Evolutionary conservation across 2,888 invertebrate genomes (phyloP).

Genomic region (Limnephilus rhombicus): DNA sequence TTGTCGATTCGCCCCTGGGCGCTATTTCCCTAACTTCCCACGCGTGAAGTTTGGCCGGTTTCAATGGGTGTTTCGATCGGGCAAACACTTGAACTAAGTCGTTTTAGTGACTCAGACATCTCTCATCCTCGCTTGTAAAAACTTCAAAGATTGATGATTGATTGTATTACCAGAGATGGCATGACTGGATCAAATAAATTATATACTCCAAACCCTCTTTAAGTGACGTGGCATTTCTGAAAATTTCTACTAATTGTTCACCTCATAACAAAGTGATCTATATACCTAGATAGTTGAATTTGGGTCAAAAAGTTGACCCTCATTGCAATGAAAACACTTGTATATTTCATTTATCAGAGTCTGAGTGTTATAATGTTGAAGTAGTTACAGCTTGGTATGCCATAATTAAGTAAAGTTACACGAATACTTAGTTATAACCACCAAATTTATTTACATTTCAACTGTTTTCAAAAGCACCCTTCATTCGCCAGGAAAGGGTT

Average conservation of each 20-base stretch:
- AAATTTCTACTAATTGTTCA: neutral
- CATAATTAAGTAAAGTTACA: neutral
- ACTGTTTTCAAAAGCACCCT: neutral
- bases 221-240: neutral
- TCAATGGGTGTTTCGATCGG: slow-evolving; percentile 16
- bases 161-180: neutral
- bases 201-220: neutral
- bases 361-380: neutral
- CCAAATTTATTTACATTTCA: neutral
- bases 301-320: neutral
- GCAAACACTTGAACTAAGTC: slow-evolving; percentile 28
- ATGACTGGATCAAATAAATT: slow-evolving; percentile 10
- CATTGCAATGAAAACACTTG: neutral
- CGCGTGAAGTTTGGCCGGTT: neutral
- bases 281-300: neutral
- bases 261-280: too few relatives aligned
- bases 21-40: slow-evolving; percentile 23
- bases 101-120: slow-evolving; percentile 39
- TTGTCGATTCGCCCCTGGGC: neutral
- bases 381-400: neutral
- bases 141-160: slow-evolving; percentile 33
- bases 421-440: neutral
- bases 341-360: neutral
- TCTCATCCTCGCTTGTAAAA: slow-evolving; percentile 17
- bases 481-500: neutral